These are phyloP conservation scores for Antheraea mylitta DNA, from an alignment of 1,140 invertebrate species.

Conservation along the genomic window DNA sequence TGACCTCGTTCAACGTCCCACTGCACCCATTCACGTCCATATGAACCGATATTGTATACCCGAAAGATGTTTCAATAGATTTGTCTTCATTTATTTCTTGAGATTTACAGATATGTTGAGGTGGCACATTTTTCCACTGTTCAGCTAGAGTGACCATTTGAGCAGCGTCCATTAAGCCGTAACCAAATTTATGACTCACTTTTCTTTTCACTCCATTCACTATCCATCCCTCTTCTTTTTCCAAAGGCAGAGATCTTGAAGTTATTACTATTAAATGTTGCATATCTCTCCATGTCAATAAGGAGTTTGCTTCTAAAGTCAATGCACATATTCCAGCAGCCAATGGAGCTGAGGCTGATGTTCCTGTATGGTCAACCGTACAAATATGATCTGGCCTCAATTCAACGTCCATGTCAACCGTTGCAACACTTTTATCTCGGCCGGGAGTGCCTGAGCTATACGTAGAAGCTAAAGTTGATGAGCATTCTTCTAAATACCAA, in stretches of 20 bases:
- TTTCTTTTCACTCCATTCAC: constrained; percentile 94
- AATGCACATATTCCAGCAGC: constrained; percentile 97
- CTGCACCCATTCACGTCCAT: constrained; percentile 93
- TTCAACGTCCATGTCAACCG: constrained; percentile 94
- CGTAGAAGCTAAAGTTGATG: constrained; percentile 96
- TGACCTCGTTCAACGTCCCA: constrained; percentile 91
- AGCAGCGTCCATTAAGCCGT: constrained; percentile 97
- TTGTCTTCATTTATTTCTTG: constrained; percentile 91
- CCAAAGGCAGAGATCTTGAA: constrained; percentile 87
- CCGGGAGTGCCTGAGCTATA: constrained; percentile 96
- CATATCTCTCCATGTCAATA: constrained; percentile 97
- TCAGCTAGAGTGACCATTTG: constrained; percentile 94
- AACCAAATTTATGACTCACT: constrained; percentile 97
- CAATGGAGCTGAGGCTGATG: constrained; percentile 95
- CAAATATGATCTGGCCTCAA: constrained; percentile 91
- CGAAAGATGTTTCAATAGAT: constrained; percentile 85
- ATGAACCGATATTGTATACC: constrained; percentile 85
- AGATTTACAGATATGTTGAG: constrained; percentile 96
- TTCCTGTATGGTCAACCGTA: constrained; percentile 93
- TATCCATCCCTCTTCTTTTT: constrained; percentile 93
- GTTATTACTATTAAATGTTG: constrained; percentile 97
- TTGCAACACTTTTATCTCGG: constrained; percentile 95
- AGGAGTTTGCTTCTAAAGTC: constrained; percentile 94
- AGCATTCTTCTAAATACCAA: constrained; percentile 98
- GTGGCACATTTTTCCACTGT: constrained; percentile 95